Base-by-base conservation (phyloP, 1,140 invertebrate species). In the Cataglyphis hispanica region DNA sequence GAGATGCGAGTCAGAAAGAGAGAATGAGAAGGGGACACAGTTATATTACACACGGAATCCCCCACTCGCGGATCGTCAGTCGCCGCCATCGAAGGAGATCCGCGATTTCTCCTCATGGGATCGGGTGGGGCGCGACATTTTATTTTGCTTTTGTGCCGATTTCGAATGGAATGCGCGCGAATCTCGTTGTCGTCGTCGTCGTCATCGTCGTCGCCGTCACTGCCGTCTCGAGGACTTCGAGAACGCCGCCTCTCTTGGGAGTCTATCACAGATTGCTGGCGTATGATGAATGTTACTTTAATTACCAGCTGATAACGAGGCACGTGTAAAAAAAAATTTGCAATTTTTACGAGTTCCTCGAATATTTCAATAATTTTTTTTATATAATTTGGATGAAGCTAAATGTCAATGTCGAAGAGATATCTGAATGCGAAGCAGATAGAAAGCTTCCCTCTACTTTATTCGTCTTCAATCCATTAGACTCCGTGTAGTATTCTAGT, bases 21-120 rank as follows among this genome's bases (percentile, higher is more conserved):
- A 80, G 69, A 46, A 83, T 89, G 81, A 50, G 66, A 88, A 61
- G 83, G 87, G 84, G 74, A 84, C 84, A 85, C 85, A 85, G 76
- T 89, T 93, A 92, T 93, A 93, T 92, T 93, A 93, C 92, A 94
- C 81, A 86, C 92, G 89, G 91, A 91, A 92, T 93, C 91, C 53
- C 85, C 53, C 85, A 91, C 92, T 92, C 85, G 86, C 85, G 90
- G 85, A 89, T 85, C 40, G 76, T 40, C 43, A 46, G 22, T 22
- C 75, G 64, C 75, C 86, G 72, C 69, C 56, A 46, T 84, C 53
- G 19, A 74, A 50, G 13, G 27, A 19, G 16, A 84, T 86, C 60
- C 60, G 67, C 66, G 69, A 74, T 89, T 85, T 84, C 85, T 81
- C 60, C 37, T 64, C 53, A 16, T 58, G 25, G 76, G n/a, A 46